Evolutionary conservation across 2,888 invertebrate genomes (phyloP).

Genomic region (Drosophila pegasa): DNA sequence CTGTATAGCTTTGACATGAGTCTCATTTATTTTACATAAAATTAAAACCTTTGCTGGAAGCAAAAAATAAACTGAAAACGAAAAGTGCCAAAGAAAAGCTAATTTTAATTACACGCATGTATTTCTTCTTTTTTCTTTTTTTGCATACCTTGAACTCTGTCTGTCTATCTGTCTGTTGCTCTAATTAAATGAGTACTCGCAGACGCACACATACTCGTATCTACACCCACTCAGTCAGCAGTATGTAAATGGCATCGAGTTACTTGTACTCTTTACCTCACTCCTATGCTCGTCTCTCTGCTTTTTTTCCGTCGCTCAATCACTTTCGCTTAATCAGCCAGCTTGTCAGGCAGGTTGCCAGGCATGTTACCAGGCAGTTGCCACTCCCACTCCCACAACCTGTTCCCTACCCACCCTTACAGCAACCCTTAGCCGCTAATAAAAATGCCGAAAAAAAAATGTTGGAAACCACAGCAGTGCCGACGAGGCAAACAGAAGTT

Average conservation of each 20-base stretch:
- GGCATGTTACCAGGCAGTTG: constrained; percentile 27
- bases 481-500: constrained; percentile 67
- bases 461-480: constrained; percentile 54
- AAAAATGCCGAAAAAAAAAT: constrained; percentile 31
- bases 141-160: constrained; percentile 18
- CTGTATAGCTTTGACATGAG: not conserved
- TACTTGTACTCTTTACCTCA: constrained; percentile 6
- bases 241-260: constrained; percentile 30
- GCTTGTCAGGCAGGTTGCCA: constrained; percentile 39
- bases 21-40: constrained; percentile 16
- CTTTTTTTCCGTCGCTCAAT: constrained; percentile 52
- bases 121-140: too few relatives aligned
- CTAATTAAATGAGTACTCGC: constrained; percentile 52
- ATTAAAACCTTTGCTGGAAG: constrained; percentile 10
- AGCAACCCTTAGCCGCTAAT: constrained; percentile 46
- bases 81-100: constrained; percentile 25
- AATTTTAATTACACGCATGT: constrained; percentile 56
- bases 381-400: not conserved
- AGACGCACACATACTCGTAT: constrained; percentile 7
- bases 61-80: not conserved
- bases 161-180: constrained; percentile 22
- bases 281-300: too few relatives aligned
- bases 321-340: constrained; percentile 74
- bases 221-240: constrained; percentile 18
- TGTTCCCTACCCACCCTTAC: not conserved